Conservation (phyloP, 1,140 invertebrate genomes). For the Hyphantria cunea region DNA sequence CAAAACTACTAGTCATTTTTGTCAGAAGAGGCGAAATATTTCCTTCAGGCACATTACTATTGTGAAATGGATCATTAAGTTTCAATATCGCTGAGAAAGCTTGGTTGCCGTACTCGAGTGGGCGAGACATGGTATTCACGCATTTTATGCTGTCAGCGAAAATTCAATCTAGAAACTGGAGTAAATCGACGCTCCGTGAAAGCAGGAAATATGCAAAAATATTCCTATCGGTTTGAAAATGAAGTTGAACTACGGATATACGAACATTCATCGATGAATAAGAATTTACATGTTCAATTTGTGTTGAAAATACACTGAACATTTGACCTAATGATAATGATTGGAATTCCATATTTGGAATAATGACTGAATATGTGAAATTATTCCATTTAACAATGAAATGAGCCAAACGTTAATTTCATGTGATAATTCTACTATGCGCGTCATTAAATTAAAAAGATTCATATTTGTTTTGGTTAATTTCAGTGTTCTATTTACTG, state of each 20-base stretch:
- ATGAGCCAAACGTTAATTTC: background rate
- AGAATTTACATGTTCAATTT: slow-evolving; percentile 22
- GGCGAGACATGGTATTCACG: slow-evolving; percentile 37
- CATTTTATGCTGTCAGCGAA: slow-evolving; percentile 45
- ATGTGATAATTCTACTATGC: too few relatives aligned
- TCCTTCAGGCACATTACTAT: slow-evolving; percentile 35
- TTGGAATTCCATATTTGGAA: too few relatives aligned
- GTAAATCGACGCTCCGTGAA: slow-evolving; percentile 34
- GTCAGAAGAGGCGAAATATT: slow-evolving; percentile 25
- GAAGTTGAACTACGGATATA: slow-evolving; percentile 23
- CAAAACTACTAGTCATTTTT: slow-evolving; percentile 3
- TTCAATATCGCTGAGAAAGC: slow-evolving; percentile 41
- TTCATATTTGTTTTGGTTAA: too few relatives aligned
- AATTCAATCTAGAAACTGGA: slow-evolving; percentile 46
- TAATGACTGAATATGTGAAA: background rate
- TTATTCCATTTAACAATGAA: background rate
- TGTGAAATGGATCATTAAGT: slow-evolving; percentile 38
- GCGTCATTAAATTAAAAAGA: too few relatives aligned
- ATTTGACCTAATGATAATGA: background rate
- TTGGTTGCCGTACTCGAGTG: slow-evolving; percentile 19
- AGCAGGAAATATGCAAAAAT: slow-evolving; percentile 50
- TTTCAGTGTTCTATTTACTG: too few relatives aligned
- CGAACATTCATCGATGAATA: slow-evolving; percentile 19
- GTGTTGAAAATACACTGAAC: slow-evolving; percentile 7
- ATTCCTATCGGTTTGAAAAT: slow-evolving; percentile 39